phyloP scores from a whole-genome alignment of 2,113 vertebrate species.

The Apistogramma diplotaenia region DNA sequence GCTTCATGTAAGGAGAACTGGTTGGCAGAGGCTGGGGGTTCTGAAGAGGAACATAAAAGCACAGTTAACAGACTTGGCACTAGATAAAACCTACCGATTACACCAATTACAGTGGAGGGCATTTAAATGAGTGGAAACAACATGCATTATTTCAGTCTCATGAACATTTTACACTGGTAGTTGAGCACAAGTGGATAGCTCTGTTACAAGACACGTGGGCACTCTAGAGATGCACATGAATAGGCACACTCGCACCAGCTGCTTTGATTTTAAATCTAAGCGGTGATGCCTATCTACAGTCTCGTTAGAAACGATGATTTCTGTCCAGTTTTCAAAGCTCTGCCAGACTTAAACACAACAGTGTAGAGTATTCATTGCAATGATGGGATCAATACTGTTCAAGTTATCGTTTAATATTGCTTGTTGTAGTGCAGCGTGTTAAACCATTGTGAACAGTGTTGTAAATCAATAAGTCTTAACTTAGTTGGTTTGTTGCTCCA shows the following conservation, averaged over 20 bases:
- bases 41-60: constrained; percentile 49
- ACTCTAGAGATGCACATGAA: constrained; percentile 2
- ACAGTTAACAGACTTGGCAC: constrained; percentile 43
- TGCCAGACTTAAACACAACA: not conserved
- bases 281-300: not conserved
- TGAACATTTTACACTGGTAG: constrained; percentile 18
- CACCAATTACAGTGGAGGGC: constrained; percentile 49
- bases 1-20: constrained; percentile 28
- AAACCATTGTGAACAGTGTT: not conserved
- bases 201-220: constrained; percentile 1
- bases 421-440: not conserved
- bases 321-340: not conserved
- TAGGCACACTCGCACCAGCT: constrained; percentile 25
- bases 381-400: not conserved
- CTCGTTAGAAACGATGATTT: constrained; percentile 13
- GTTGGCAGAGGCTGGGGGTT: constrained; percentile 29
- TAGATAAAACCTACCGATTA: constrained; percentile 50
- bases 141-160: constrained; percentile 34
- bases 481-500: too few species aligned
- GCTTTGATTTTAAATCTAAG: constrained; percentile 34
- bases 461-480: not conserved
- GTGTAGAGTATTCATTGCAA: not conserved
- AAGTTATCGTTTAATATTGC: not conserved
- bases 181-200: constrained; percentile 18
- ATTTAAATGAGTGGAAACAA: constrained; percentile 48